Base-by-base conservation (phyloP, 92 coral and sea anemone genomes). In the Metridium senile region DNA sequence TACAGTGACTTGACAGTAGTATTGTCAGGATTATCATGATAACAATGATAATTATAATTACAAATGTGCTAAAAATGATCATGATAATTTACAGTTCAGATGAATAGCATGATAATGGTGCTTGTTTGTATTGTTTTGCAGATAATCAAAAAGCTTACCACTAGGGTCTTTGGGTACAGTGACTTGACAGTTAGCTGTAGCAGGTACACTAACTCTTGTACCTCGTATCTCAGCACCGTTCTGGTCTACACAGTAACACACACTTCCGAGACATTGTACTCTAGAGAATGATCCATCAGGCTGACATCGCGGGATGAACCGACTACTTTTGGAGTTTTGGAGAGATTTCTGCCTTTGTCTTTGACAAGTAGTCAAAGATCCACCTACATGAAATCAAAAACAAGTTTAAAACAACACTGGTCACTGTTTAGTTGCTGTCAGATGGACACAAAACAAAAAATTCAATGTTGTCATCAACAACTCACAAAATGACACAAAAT, bases 181-280 rank as follows among this genome's bases (percentile, higher is more conserved):
- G 16, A 46, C 66, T 70, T 82, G 77, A 78, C 97, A 91, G 85
- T 86, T 86, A n/a, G 93, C 89, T 32, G 83, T 79, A 57, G 66
- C 86, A 6, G 91, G 97, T 22, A 70, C 85, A 39, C 46, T 83
- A 61, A 76, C 82, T 73, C 87, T 84, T 67, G 99, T 93, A 34
- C 97, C 97, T 19, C 82, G 78, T 29, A 87, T 74, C 80, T 93
- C 97, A 28, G 72, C 83, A 16, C 99, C 99, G 66, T 87, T 85
- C 62, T 80, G 70, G 71, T 87, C 92, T 17, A 93, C 87, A 72
- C 99, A 95, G 82, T 78, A 95, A 75, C 99, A 95, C 27, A 86
- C 71, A 11, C 87, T 79, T 7, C 93, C 96, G 20, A 87, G 89
- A 62, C 99, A 95, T 86, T 95, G 99, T 28, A 87, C 87, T 16